Evolutionary conservation across 2,888 invertebrate genomes (phyloP), one percentile per base, ranked within the genome.

Genomic region (Hyalella azteca): DNA sequence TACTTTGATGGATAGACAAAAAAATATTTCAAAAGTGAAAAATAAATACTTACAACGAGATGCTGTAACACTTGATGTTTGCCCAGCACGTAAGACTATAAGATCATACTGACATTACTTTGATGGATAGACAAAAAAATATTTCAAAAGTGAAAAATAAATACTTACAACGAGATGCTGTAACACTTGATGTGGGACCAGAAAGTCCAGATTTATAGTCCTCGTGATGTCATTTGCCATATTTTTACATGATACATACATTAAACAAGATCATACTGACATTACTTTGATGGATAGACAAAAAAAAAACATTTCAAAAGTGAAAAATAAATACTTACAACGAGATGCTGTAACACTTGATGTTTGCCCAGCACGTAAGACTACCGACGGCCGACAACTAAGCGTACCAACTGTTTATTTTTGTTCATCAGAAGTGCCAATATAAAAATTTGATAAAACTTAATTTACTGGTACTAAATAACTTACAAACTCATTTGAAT

Each of bases 381-480:
- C 49, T 49, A 49, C 4, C 15, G 22, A 49, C 9, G 26, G 29
- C 54, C 54, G 54, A 54, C 54, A 26, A 26, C 54, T 29, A 54
- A 29, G 26, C 22, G 26, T 54, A 29, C 54, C 54, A 54, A 54
- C 54, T 26, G 54, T 54, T 54, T 54, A 54, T 54, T 54, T 54
- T 54, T 22, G 7, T 22, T 54, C 26, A 7, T 54, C 54, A 54
- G 54, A 29, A 29, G 54, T 13, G 29, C 54, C 54, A 54, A 54
- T 13, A n/a, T n/a, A n/a, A n/a, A n/a, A n/a, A n/a, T n/a, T n/a
- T n/a, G n/a, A n/a, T n/a, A n/a, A n/a, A n/a, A n/a, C n/a, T n/a
- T n/a, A n/a, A n/a, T n/a, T n/a, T n/a, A n/a, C n/a, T n/a, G n/a
- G n/a, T n/a, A n/a, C n/a, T n/a, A n/a, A n/a, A n/a, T n/a, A n/a